Base-by-base conservation (phyloP, 2,888 invertebrate genomes). In the Drosophila kokeensis region DNA sequence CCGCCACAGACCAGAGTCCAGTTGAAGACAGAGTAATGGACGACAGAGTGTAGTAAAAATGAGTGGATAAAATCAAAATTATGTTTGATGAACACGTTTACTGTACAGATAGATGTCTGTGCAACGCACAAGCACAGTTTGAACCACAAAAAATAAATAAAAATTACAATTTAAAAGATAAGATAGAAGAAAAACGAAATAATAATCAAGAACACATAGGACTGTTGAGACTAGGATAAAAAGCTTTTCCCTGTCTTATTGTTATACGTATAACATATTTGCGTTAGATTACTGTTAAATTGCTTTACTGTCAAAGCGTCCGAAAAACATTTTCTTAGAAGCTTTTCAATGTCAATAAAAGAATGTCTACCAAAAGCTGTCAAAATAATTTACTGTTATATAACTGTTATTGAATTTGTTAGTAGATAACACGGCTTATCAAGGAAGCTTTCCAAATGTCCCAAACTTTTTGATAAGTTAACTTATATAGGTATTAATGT, bases 1-100 rank as follows among this genome's bases (percentile, higher is more conserved):
- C 21, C 40, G 50, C 29, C 59, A 50, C 38, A 67, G 65, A 62
- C 55, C 54, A 76, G 70, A 76, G 61, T 73, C 70, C 65, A 68
- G 36, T 45, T 32, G 30, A 55, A 55, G 50, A 42, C 60, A 61
- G 54, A 60, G 54, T 27, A 45, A 29, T 50, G n/a, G 10, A 48
- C 15, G 29, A 27, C 42, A 24, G 29, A 40, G 38, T 38, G 54
- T 24, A 15, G 29, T 18, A 48, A 21, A 40, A 34, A 55, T 18
- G n/a, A 49, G 7, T 34, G n/a, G 21, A 54, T 21, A 18, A n/a
- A 38, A 29, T 45, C 24, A 11, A 29, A 27, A 18, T 50, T 45
- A 53, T 21, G 13, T 65, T 67, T 54, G 53, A 67, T 64, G 48
- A 34, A 49, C 65, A 27, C 18, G 32, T 10, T 27, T 38, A 29